A percentile compares a stretch with the other conserved stretches of the same genome.
Evolutionary conservation across 2,797 vertebrate genomes (phyloP).

Genomic region (Girardinus metallicus): DNA sequence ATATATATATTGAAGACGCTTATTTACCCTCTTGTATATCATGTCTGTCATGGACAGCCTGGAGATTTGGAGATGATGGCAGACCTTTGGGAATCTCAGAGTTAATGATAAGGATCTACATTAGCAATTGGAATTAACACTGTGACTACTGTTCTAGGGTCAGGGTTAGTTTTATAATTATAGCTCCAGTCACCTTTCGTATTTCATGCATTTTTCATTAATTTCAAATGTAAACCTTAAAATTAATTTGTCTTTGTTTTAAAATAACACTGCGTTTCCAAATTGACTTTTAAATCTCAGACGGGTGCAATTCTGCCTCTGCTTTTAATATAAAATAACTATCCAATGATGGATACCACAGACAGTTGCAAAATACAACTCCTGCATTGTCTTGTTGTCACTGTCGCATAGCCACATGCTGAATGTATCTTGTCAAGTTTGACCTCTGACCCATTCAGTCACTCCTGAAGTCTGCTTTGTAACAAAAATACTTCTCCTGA

Average conservation of each 20-base stretch:
- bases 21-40: neutral
- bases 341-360: neutral
- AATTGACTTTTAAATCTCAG: neutral
- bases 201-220: neutral
- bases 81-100: neutral
- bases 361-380: conserved; percentile 25
- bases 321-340: neutral
- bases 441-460: conserved; percentile 12
- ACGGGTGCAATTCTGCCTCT: neutral
- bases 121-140: neutral
- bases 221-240: neutral
- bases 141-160: neutral
- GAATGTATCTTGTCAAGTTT: neutral
- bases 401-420: conserved; percentile 14
- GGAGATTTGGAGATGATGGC: neutral
- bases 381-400: conserved; percentile 14
- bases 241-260: neutral
- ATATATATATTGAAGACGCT: too few relatives aligned
- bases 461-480: conserved; percentile 2
- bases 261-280: neutral
- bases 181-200: neutral
- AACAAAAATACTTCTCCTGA: conserved; percentile 4
- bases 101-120: neutral
- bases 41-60: neutral
- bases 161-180: too few relatives aligned